These are phyloP conservation scores for Corythornis cristatus DNA, from an alignment of 2,113 vertebrate genomes.

Conservation along the genomic window DNA sequence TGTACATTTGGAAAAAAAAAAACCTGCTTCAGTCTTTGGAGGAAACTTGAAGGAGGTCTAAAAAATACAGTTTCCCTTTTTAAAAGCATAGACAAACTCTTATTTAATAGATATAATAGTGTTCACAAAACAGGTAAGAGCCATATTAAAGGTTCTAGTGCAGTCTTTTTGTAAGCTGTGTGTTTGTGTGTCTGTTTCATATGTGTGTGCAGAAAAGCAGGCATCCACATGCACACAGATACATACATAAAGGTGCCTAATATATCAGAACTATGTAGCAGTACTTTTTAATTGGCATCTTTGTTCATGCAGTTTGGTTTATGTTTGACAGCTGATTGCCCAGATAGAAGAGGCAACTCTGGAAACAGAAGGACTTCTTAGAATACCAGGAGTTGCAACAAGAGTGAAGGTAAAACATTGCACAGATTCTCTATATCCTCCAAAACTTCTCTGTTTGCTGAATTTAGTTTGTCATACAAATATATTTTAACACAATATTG, in stretches of 20 bases:
- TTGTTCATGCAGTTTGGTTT: neutral
- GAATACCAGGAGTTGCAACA: constrained; percentile 89
- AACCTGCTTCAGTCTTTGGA: neutral
- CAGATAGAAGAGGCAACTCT: constrained; percentile 90
- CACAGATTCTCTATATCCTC: neutral
- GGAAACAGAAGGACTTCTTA: constrained; percentile 92
- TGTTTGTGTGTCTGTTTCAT: neutral
- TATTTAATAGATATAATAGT: neutral
- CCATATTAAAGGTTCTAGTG: neutral
- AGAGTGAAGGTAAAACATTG: constrained; percentile 87
- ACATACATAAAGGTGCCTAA: neutral
- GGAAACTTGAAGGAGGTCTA: neutral
- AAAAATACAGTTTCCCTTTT: neutral
- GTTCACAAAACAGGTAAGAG: neutral
- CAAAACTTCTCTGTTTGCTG: neutral
- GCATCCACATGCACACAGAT: neutral
- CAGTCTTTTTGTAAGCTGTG: neutral
- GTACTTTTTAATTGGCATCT: neutral
- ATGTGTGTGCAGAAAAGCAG: neutral
- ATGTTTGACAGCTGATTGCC: constrained; percentile 83
- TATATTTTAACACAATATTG: neutral
- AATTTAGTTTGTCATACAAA: neutral
- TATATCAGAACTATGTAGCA: neutral
- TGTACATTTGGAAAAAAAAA: neutral
- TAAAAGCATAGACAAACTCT: neutral